These are phyloP conservation scores for Lepidurus packardi DNA, from an alignment of 1,140 invertebrate genomes.

Conservation along the genomic window DNA sequence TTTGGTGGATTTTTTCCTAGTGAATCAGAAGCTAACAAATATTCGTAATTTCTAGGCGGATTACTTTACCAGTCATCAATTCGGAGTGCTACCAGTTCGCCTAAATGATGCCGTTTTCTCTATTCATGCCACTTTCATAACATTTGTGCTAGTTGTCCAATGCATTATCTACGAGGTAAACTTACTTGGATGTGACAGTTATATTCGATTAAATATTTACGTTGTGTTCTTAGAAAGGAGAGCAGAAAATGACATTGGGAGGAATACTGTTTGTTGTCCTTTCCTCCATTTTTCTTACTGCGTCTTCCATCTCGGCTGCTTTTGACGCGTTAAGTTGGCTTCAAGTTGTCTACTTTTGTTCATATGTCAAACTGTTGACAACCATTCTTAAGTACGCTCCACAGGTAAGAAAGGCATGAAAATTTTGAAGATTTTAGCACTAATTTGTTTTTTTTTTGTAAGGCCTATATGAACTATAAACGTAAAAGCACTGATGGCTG, in stretches of 20 bases:
- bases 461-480: slow-evolving; percentile 93
- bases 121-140: slow-evolving; percentile 84
- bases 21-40: not conserved
- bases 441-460: slow-evolving; percentile 42
- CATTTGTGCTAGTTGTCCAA: slow-evolving; percentile 74
- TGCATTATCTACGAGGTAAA: slow-evolving; percentile 88
- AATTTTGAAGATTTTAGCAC: not conserved
- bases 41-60: slow-evolving; percentile 50
- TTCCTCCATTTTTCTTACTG: slow-evolving; percentile 59
- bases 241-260: slow-evolving; percentile 67
- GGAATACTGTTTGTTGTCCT: slow-evolving; percentile 61
- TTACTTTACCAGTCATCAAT: slow-evolving; percentile 74
- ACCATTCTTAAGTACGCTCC: slow-evolving; percentile 98
- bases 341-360: slow-evolving; percentile 88
- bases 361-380: slow-evolving; percentile 93
- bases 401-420: slow-evolving; percentile 49
- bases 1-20: slow-evolving; percentile 41
- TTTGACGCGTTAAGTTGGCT: slow-evolving; percentile 70
- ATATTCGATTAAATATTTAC: slow-evolving; percentile 26
- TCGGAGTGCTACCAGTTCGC: slow-evolving; percentile 87
- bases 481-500: slow-evolving; percentile 94
- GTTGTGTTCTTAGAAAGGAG: slow-evolving; percentile 54
- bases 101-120: slow-evolving; percentile 95
- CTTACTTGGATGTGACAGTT: slow-evolving; percentile 15
- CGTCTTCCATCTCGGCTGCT: slow-evolving; percentile 59